Evolutionary conservation across 2,797 vertebrate species (phyloP).

Genomic region (Eulemur albifrons): DNA sequence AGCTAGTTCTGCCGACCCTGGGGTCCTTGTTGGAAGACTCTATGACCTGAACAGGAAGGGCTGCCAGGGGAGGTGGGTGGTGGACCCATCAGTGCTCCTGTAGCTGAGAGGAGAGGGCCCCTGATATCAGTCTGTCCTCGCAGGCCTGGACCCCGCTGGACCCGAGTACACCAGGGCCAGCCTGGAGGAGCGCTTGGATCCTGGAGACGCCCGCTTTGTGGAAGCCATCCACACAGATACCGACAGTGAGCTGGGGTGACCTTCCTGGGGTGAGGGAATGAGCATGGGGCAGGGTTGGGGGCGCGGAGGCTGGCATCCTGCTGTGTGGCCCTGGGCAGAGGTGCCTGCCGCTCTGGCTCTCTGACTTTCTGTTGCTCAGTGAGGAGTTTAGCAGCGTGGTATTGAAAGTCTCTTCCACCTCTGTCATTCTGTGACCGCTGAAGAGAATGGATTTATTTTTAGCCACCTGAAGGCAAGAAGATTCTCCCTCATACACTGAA

Average conservation of each 20-base stretch:
- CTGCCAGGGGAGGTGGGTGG: too few relatives aligned
- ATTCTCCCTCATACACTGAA: neutral
- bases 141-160: constrained; percentile 96
- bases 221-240: constrained; percentile 97
- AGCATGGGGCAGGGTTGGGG: neutral
- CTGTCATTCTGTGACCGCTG: neutral
- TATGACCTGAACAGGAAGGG: neutral
- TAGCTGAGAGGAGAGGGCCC: neutral
- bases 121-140: constrained; percentile 40
- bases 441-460: neutral
- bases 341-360: neutral
- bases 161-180: constrained; percentile 93
- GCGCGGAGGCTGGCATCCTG: neutral
- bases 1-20: neutral
- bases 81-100: neutral
- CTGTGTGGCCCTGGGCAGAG: neutral
- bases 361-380: neutral
- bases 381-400: neutral
- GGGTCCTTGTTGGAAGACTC: neutral
- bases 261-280: neutral
- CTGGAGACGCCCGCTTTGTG: constrained; percentile 94
- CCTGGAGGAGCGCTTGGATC: constrained; percentile 91
- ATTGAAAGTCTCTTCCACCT: neutral
- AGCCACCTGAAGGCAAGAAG: neutral
- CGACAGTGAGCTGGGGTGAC: constrained; percentile 89